A percentile compares a stretch with the other conserved stretches of the same genome.
phyloP scores from a whole-genome alignment of 1,140 invertebrate species.

The Leptonema lineaticorne region DNA sequence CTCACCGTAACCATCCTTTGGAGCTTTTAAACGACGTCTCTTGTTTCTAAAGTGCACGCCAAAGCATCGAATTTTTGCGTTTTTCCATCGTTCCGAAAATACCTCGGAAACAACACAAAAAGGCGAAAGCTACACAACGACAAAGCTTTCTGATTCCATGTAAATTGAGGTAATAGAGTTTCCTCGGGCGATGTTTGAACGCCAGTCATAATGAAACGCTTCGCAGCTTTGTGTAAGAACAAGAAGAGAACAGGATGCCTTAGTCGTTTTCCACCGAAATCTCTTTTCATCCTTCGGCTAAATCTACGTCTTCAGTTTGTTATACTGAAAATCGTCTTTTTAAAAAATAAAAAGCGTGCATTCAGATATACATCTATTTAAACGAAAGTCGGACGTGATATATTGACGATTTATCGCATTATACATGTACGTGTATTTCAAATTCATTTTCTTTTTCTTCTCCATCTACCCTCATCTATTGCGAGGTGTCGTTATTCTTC shows the following conservation, averaged over 20 bases:
- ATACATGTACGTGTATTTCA: no score
- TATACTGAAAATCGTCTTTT: background rate
- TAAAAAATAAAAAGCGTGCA: background rate
- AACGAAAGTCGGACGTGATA: no score
- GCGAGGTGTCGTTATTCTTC: no score
- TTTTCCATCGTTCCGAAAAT: constrained; percentile 1
- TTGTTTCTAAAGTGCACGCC: constrained; percentile 1
- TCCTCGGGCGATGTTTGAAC: constrained; percentile 19
- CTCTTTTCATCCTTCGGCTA: background rate
- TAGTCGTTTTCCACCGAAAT: background rate
- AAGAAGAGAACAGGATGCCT: constrained; percentile 14
- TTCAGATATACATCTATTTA: background rate
- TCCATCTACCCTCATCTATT: no score
- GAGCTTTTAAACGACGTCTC: background rate
- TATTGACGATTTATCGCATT: no score
- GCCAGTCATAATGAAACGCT: constrained; percentile 28
- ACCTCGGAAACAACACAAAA: constrained; percentile 6
- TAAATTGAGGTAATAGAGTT: constrained; percentile 34
- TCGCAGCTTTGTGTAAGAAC: constrained; percentile 22
- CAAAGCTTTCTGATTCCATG: constrained; percentile 25
- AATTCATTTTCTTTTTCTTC: no score
- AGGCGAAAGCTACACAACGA: background rate
- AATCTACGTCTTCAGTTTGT: background rate
- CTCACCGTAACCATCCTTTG: no score
- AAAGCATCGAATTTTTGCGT: background rate